Base-by-base conservation (phyloP, 2,888 invertebrate genomes). In the Allacma fusca region DNA sequence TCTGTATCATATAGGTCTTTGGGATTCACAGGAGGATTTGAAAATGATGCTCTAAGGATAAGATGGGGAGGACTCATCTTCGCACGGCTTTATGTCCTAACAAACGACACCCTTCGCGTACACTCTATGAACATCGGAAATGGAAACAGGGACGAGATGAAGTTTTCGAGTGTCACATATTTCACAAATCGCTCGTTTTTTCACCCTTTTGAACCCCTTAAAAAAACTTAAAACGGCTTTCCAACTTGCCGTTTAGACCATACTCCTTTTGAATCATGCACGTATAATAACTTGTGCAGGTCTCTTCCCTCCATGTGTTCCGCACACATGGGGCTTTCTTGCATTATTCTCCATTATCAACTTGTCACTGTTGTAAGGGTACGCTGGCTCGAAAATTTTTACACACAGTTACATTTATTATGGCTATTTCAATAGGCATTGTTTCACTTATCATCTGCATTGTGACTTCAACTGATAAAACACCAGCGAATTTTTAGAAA, bases 181-280 rank as follows among this genome's bases (percentile, higher is more conserved):
- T 78, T 78, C 78, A 78, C 78, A 78, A 78, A 78, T 78, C 34
- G 77, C 68, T 68, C 59, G 57, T 62, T 64, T 73, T 75, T 71
- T 65, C 74, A 69, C 71, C 78, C 75, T 62, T 64, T 62, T 62
- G 43, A 28, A 16, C 40, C 59, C 34, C 34, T 34, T 78, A 70
- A 64, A 69, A 74, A 74, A 70, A 43, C 50, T 65, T 23, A 74
- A 64, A 74, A 74, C 34, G 29, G 16, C 69, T 62, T 70, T 64
- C 23, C 57, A 72, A 40, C 57, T 74, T 57, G 29, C 62, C 40
- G 64, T 74, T 74, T 40, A 68, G 21, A 68, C 23, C 34, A 40
- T 43, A 4, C 68, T 68, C 21, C 67, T n/a, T 16, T 28, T 67
- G 29, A 67, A 67, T 67, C 29, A 67, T 28, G 67, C 67, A 59